A percentile compares a stretch with the other conserved stretches of the same genome.
Conservation (phyloP, 1,140 invertebrate species). For the Drosophila prosaltans region DNA sequence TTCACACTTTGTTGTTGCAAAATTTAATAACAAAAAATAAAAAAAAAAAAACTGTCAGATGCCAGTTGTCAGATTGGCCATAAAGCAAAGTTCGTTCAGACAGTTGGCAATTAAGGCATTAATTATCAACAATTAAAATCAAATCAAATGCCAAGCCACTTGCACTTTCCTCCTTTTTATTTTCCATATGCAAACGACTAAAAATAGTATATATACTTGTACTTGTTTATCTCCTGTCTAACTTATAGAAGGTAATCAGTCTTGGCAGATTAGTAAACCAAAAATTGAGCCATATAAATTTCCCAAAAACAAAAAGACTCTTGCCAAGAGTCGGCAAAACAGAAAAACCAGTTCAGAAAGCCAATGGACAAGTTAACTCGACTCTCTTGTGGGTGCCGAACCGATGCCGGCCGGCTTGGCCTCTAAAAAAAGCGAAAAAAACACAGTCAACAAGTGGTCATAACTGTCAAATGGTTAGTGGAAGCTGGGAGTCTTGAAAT, state of each 20-base stretch:
- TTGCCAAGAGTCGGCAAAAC: not conserved
- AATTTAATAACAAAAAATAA: not conserved
- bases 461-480: slow-evolving; percentile 72
- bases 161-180: slow-evolving; percentile 13
- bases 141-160: slow-evolving; percentile 64
- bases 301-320: slow-evolving; percentile 22
- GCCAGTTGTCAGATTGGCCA: slow-evolving; percentile 3
- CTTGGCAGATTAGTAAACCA: slow-evolving; percentile 33
- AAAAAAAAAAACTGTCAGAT: slow-evolving; percentile 21
- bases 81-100: slow-evolving; percentile 64
- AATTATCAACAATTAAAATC: slow-evolving; percentile 74
- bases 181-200: not conserved
- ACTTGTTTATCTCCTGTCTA: slow-evolving; percentile 45
- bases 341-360: slow-evolving; percentile 33
- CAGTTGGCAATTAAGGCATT: slow-evolving; percentile 67
- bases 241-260: slow-evolving; percentile 71
- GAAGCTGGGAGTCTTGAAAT: not conserved
- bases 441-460: slow-evolving; percentile 62
- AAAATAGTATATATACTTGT: slow-evolving; percentile 29
- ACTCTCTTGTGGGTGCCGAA: slow-evolving; percentile 21
- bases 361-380: slow-evolving; percentile 4
- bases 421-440: slow-evolving; percentile 51
- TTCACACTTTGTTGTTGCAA: slow-evolving; percentile 50
- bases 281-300: slow-evolving; percentile 45
- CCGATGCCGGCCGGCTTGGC: slow-evolving; percentile 43